phyloP scores from a whole-genome alignment of 37 sponge, comb jelly and placozoan species.

The Cliona cf. orientalis region DNA sequence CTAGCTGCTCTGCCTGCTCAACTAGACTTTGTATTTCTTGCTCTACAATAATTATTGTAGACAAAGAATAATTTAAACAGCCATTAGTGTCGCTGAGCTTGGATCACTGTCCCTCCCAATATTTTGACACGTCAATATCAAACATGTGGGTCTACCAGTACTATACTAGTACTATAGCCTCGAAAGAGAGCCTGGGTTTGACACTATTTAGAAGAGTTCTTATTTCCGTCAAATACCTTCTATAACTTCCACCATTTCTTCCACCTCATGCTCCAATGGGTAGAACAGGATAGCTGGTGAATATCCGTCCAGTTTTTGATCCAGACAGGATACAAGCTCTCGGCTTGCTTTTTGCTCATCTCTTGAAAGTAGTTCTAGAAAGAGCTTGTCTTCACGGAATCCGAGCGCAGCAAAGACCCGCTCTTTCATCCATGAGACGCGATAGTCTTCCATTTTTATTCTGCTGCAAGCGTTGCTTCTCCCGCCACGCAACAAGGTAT shows the following conservation, averaged over 20 bases:
- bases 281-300: constrained; percentile 74
- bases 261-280: constrained; percentile 54
- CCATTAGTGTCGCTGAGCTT: no score
- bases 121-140: no score
- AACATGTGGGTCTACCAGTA: no score
- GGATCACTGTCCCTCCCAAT: no score
- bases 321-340: constrained; percentile 63
- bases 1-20: constrained; percentile 76
- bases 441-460: constrained; percentile 84
- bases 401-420: constrained; percentile 76
- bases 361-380: constrained; percentile 76
- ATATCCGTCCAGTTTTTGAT: constrained; percentile 29
- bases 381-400: constrained; percentile 68
- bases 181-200: neutral
- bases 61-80: no score
- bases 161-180: no score
- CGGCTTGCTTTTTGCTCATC: constrained; percentile 33
- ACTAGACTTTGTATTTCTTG: constrained; percentile 75
- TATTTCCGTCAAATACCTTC: no score
- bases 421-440: constrained; percentile 87
- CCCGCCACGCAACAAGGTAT: no score
- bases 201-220: neutral
- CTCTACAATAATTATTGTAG: constrained; percentile 55
- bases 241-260: constrained; percentile 63
- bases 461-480: no score